Evolutionary conservation across 1,140 invertebrate species (phyloP), one percentile per base, ranked within the genome.

Genomic region (Bombus sibiricus): DNA sequence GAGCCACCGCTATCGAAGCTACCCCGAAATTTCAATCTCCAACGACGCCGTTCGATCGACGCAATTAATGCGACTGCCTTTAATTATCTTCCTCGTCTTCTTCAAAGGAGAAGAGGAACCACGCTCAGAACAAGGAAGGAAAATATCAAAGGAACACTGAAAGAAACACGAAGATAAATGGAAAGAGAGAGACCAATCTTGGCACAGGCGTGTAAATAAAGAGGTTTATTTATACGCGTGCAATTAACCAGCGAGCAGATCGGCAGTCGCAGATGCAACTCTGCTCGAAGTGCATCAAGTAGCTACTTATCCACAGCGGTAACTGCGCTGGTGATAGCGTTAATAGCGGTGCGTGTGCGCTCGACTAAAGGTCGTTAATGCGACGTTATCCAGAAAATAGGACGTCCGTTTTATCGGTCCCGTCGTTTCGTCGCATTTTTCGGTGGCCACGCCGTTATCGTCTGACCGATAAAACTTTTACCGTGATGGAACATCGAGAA

Each of bases 41-140:
- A 82, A 88, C 77, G 72, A 77, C 18, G 43, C 62, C 66, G 66
- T 81, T 75, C 82, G 86, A 89, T 81, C 77, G 87, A 39, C 72
- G 86, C 87, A 88, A 89, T 89, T 89, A 88, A 89, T 89, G 86
- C 77, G 82, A 41, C 87, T 64, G 77, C 86, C 87, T 88, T 85
- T 89, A 88, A 89, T 88, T 88, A 89, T 82, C 87, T 74, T 78
- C 62, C 47, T 66, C 59, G 37, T 3, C n/a, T 43, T 28, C n/a
- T 62, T 9, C 18, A 53, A 64, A 47, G 18, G 10, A 22, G 47
- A 22, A 22, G 47, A 53, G 47, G 18, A 18, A 34, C 34, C 5
- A 18, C 57, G 32, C n/a, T 32, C 34, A 10, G 1, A 69, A 32
- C 1, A n/a, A n/a, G 9, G 39, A 64, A 18, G 32, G 28, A 25